Conservation (phyloP, 2,888 invertebrate species). For the Amorpha juglandis region DNA sequence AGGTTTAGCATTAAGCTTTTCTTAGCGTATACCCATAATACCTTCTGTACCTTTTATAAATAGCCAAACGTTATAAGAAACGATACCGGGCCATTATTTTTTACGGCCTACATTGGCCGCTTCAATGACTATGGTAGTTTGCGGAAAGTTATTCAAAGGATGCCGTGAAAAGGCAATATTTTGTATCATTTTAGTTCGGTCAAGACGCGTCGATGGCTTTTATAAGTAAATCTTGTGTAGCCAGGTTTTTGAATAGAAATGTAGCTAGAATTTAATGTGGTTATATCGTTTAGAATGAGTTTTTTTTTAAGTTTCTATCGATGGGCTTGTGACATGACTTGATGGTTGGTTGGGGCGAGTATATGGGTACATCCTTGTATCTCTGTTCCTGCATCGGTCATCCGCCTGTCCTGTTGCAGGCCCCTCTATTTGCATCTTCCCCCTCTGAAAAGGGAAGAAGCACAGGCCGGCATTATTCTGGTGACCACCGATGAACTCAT, state of each 20-base stretch:
- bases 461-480: too few species aligned
- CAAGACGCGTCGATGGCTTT: neutral
- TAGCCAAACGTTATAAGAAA: conserved; percentile 25
- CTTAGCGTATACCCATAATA: conserved; percentile 12
- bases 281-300: too few species aligned
- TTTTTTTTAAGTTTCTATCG: too few species aligned
- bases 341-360: too few species aligned
- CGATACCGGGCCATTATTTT: conserved; percentile 47
- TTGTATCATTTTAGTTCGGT: conserved; percentile 12
- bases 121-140: neutral
- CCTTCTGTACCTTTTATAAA: conserved; percentile 23
- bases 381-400: too few species aligned
- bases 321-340: too few species aligned
- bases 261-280: neutral
- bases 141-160: conserved; percentile 16
- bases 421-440: too few species aligned
- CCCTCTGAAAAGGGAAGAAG: too few species aligned
- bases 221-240: neutral
- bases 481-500: too few species aligned
- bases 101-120: conserved; percentile 34
- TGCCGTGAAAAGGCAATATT: conserved; percentile 13
- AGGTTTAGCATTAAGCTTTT: conserved; percentile 2
- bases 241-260: neutral
- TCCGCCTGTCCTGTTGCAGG: too few species aligned
- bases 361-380: too few species aligned